Evolutionary conservation across 2,113 vertebrate species (phyloP).

Genomic region (Phyllostomus hastatus): DNA sequence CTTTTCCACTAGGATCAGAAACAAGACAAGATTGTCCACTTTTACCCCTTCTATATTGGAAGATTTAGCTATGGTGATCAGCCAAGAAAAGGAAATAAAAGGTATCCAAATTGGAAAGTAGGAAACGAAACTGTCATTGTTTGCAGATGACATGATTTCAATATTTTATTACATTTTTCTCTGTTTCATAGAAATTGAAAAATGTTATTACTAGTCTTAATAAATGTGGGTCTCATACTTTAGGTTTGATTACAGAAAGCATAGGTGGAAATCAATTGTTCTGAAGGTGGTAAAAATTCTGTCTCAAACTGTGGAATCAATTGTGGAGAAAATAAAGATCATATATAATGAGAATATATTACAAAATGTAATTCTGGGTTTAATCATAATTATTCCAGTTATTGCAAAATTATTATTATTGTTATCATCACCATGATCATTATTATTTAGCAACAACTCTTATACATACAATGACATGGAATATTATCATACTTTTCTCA

Average conservation of each 20-base stretch:
- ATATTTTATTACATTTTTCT: not conserved
- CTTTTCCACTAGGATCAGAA: too few relatives aligned
- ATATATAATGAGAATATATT: not conserved
- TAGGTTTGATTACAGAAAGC: not conserved
- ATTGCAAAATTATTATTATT: not conserved
- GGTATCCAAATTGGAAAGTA: too few relatives aligned
- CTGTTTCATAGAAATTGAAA: conserved; percentile 10
- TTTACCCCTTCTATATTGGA: too few relatives aligned
- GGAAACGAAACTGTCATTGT: too few relatives aligned
- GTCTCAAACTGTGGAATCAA: not conserved
- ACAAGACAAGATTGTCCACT: too few relatives aligned
- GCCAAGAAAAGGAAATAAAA: too few relatives aligned
- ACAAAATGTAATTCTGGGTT: not conserved
- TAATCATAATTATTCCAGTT: not conserved
- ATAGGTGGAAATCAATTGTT: not conserved
- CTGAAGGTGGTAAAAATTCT: not conserved
- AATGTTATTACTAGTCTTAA: not conserved
- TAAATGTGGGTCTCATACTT: not conserved
- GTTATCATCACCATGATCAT: not conserved
- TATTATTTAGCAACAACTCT: not conserved
- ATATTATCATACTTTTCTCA: not conserved
- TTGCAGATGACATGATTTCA: not conserved
- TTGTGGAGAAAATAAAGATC: not conserved
- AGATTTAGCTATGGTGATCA: too few relatives aligned
- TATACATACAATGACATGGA: not conserved